phyloP scores from a whole-genome alignment of 1,140 invertebrate species.

The Teleopsis dalmanni region DNA sequence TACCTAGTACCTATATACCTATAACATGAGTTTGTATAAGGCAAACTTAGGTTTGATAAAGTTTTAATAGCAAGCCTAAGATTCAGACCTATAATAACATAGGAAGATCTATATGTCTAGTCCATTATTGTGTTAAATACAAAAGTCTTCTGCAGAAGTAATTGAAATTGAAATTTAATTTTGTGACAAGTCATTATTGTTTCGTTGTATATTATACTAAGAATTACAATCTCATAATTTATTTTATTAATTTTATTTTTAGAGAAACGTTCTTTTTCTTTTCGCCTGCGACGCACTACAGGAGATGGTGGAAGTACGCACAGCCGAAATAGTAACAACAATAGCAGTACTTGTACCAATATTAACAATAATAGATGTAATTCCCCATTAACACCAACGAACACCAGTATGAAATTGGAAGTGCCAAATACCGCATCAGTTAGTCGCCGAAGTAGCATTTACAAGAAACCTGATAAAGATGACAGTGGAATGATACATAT shows the following conservation, averaged over 20 bases:
- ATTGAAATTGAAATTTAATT: no score
- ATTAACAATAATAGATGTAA: constrained; percentile 39
- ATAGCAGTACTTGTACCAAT: constrained; percentile 39
- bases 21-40: no score
- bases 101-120: no score
- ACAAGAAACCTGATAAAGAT: constrained; percentile 35
- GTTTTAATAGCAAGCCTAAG: no score
- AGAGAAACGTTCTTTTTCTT: constrained; percentile 42
- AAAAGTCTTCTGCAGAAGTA: no score
- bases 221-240: neutral
- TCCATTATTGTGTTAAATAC: no score
- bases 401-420: constrained; percentile 31
- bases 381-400: constrained; percentile 34
- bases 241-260: constrained; percentile 3
- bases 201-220: no score
- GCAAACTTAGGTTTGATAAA: no score
- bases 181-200: no score
- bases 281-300: constrained; percentile 35
- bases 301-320: constrained; percentile 40
- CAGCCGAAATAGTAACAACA: constrained; percentile 31
- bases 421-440: constrained; percentile 28
- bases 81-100: no score
- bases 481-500: constrained; percentile 45
- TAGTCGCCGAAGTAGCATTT: constrained; percentile 38
- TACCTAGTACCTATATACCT: no score